These are phyloP conservation scores for Proales similis DNA, from an alignment of 1,140 invertebrate genomes.

Conservation along the genomic window DNA sequence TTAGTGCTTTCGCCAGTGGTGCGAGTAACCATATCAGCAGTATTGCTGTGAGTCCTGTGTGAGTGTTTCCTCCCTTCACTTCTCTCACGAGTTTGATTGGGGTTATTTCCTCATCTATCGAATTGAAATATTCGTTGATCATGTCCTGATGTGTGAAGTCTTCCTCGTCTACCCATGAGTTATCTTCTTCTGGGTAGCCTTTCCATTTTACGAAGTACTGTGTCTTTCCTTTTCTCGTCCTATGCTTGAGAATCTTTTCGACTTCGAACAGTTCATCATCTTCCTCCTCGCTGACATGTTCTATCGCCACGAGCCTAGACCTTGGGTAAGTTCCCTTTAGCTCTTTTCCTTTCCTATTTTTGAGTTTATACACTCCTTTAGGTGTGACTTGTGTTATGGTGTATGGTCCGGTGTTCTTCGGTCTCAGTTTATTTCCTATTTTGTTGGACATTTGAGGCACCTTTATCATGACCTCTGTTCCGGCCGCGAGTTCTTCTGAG, in stretches of 20 bases:
- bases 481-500: not conserved
- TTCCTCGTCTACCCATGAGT: constrained; percentile 27
- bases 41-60: not conserved
- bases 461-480: constrained; percentile 18
- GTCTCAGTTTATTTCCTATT: constrained; percentile 15
- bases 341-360: constrained; percentile 7
- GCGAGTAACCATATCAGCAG: not conserved
- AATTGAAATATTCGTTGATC: constrained; percentile 10
- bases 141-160: constrained; percentile 12
- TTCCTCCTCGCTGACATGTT: not conserved
- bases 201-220: constrained; percentile 37
- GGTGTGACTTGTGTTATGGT: constrained; percentile 6
- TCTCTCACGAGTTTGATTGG: too few relatives aligned
- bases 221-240: constrained; percentile 1
- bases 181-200: constrained; percentile 30
- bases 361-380: constrained; percentile 21
- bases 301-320: constrained; percentile 12
- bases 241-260: constrained; percentile 31
- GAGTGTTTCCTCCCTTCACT: not conserved
- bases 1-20: not conserved
- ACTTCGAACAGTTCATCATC: constrained; percentile 6
- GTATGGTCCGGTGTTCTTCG: constrained; percentile 11
- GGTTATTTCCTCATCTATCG: not conserved
- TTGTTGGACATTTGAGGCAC: not conserved
- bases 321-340: constrained; percentile 13